phyloP scores from a whole-genome alignment of 2,797 vertebrate species.

The Margarornis squamiger region DNA sequence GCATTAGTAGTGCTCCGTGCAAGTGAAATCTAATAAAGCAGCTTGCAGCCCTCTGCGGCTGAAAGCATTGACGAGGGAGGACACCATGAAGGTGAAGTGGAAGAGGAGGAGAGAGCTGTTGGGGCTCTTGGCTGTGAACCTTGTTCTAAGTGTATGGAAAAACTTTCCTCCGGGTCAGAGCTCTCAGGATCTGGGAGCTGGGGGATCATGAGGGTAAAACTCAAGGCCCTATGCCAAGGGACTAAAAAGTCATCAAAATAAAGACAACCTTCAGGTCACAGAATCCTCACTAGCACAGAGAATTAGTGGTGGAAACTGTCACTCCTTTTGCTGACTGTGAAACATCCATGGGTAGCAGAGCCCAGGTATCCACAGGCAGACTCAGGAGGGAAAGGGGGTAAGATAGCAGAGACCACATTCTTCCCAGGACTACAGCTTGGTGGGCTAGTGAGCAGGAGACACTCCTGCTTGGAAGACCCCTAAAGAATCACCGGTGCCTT shows the following conservation, averaged over 20 bases:
- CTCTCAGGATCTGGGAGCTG: background rate
- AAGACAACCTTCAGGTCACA: background rate
- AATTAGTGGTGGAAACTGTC: background rate
- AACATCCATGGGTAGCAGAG: background rate
- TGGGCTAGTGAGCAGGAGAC: background rate
- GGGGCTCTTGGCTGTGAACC: background rate
- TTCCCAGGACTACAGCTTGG: background rate
- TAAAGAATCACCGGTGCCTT: background rate
- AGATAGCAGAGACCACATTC: background rate
- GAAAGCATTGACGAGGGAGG: background rate
- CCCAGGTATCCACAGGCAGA: background rate
- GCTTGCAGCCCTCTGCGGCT: background rate
- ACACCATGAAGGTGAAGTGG: background rate
- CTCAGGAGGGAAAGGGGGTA: background rate
- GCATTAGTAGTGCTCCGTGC: background rate
- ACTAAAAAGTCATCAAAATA: background rate
- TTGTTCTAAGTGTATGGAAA: background rate
- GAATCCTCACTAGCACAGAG: background rate
- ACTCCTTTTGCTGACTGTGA: background rate
- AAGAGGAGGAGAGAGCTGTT: background rate
- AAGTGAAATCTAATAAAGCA: constrained; percentile 38
- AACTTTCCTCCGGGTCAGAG: background rate
- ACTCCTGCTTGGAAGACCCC: background rate
- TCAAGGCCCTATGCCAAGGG: fast-evolving
- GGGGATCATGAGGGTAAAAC: background rate